Conservation (phyloP, 2,797 vertebrate species). For the Muscicapa striata region DNA sequence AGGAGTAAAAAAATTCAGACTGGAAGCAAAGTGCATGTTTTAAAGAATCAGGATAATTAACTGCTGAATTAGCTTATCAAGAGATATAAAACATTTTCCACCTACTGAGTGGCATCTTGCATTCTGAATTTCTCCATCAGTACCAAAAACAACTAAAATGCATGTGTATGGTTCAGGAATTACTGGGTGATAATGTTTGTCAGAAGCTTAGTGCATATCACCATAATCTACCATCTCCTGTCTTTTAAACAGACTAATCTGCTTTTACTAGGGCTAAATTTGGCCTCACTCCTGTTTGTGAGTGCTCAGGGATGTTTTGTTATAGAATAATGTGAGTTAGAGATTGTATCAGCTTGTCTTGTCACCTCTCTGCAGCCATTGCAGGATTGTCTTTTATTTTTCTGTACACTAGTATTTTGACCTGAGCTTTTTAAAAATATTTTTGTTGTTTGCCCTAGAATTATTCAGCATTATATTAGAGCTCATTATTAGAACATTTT, state of each 20-base stretch:
- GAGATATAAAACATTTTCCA: constrained; percentile 23
- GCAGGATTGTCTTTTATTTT: not conserved
- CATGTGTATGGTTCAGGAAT: not conserved
- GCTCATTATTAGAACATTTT: not conserved
- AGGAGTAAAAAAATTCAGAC: not conserved
- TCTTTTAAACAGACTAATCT: constrained; percentile 45
- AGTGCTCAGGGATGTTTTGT: not conserved
- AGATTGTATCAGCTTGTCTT: not conserved
- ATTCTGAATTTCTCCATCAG: not conserved
- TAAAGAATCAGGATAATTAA: constrained; percentile 57
- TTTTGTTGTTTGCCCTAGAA: not conserved
- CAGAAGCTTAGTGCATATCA: not conserved
- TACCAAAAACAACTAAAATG: not conserved
- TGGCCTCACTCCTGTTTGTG: not conserved
- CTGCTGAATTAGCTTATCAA: constrained; percentile 30
- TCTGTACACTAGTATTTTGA: not conserved
- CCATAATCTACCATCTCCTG: not conserved
- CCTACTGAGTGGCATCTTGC: not conserved
- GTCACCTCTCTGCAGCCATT: not conserved
- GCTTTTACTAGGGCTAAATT: constrained; percentile 16
- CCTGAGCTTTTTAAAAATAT: not conserved
- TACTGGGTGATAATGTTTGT: constrained; percentile 20
- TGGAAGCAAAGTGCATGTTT: constrained; percentile 21
- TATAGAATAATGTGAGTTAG: not conserved
- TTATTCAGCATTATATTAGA: not conserved